A percentile compares a stretch with the other conserved stretches of the same genome.
Evolutionary conservation across 2,888 invertebrate species (phyloP).

Genomic region (Operophtera brumata): DNA sequence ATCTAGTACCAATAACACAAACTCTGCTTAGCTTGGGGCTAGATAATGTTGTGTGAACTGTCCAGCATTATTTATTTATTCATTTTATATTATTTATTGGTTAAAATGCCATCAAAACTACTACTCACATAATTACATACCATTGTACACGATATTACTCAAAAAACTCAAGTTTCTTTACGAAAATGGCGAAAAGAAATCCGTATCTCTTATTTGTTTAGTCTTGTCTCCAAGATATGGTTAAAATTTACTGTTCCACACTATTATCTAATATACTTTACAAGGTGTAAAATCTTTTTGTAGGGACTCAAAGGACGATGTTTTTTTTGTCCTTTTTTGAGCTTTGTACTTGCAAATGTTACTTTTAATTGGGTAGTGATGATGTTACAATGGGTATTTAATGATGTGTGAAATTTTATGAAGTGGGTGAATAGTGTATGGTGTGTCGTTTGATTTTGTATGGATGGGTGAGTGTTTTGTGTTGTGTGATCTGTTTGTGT

Average conservation of each 20-base stretch:
- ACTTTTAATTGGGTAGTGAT: conserved; percentile 25
- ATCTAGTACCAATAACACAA: too few species aligned
- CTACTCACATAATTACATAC: too few species aligned
- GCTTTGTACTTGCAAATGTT: conserved; percentile 12
- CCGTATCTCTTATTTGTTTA: too few species aligned
- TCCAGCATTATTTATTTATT: too few species aligned
- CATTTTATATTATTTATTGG: too few species aligned
- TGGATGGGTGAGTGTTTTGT: conserved; percentile 7
- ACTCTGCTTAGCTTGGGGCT: too few species aligned
- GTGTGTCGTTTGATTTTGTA: conserved; percentile 6
- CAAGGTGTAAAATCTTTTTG: conserved; percentile 20
- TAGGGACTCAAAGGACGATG: neutral
- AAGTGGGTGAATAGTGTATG: conserved; percentile 15
- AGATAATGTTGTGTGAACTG: too few species aligned
- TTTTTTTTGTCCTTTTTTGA: conserved; percentile 1
- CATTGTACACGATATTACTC: too few species aligned
- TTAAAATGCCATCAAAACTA: too few species aligned
- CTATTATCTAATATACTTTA: neutral
- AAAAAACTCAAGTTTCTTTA: too few species aligned
- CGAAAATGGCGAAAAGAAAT: too few species aligned
- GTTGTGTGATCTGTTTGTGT: conserved; percentile 19
- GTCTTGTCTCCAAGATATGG: neutral
- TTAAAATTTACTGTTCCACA: neutral
- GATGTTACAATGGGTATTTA: conserved; percentile 24
- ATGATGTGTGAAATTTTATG: conserved; percentile 34